Evolutionary conservation across 2,113 vertebrate genomes (phyloP).

Genomic region (Holacanthus passer): DNA sequence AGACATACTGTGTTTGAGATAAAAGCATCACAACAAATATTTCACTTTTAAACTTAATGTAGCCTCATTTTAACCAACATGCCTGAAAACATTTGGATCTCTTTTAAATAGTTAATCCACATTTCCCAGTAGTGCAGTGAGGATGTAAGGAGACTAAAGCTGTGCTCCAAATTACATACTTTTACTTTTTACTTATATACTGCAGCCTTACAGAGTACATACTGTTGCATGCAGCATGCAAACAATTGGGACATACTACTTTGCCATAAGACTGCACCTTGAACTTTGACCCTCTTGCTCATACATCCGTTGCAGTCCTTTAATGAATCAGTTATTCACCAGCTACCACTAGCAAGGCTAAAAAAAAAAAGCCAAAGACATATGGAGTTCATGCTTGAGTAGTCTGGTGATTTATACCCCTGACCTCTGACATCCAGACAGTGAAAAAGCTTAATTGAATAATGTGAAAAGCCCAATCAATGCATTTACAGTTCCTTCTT

Average conservation of each 20-base stretch:
- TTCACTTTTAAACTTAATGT: background rate
- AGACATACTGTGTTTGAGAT: background rate
- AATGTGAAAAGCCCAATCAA: background rate
- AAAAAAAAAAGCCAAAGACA: background rate
- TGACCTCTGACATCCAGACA: constrained; percentile 18
- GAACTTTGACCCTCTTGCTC: background rate
- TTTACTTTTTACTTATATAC: too few relatives aligned
- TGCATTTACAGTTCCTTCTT: background rate
- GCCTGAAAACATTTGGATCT: background rate
- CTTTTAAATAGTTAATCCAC: constrained; percentile 22
- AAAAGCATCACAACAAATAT: constrained; percentile 7
- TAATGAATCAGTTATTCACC: too few relatives aligned
- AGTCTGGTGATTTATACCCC: constrained; percentile 4
- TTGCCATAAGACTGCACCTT: background rate
- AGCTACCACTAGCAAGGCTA: background rate
- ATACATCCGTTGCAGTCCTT: background rate
- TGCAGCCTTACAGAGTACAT: background rate
- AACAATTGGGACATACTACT: background rate
- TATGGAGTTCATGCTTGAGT: background rate
- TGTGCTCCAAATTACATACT: too few relatives aligned
- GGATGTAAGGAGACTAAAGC: background rate
- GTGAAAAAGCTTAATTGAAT: background rate
- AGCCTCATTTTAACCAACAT: background rate
- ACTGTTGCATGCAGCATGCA: background rate
- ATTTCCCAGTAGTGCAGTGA: background rate